Percentiles rank a stretch among this genome's conserved stretches.
Evolutionary conservation across 1,140 invertebrate genomes (phyloP).

Genomic region (Parapsyche elsis): DNA sequence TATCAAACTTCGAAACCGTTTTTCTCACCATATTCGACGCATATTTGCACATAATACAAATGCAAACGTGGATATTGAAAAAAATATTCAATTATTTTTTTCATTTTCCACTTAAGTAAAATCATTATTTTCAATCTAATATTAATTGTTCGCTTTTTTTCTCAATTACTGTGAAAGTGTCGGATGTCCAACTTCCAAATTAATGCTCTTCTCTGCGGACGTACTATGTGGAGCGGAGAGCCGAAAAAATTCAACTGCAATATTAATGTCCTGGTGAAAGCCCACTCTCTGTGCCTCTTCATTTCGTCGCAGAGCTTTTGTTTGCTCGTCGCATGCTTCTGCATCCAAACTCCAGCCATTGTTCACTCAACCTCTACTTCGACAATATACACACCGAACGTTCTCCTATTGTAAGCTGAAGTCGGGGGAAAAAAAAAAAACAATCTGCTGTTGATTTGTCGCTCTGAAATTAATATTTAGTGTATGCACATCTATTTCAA

Average conservation of each 20-base stretch:
- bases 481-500: too few species aligned
- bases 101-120: too few species aligned
- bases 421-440: neutral
- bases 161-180: neutral
- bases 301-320: slow-evolving; percentile 20
- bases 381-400: slow-evolving; percentile 19
- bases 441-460: neutral
- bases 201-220: neutral
- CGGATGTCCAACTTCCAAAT: neutral
- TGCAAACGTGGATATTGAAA: too few species aligned
- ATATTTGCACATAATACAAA: too few species aligned
- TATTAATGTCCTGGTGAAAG: slow-evolving; percentile 23
- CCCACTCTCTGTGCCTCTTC: slow-evolving; percentile 26
- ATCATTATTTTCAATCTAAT: too few species aligned
- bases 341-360: slow-evolving; percentile 28
- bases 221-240: neutral
- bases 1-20: too few species aligned
- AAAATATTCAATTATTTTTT: too few species aligned
- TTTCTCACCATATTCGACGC: too few species aligned
- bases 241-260: neutral
- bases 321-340: neutral
- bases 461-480: neutral
- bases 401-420: neutral
- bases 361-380: slow-evolving; percentile 25
- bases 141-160: too few species aligned